Evolutionary conservation across 2,113 vertebrate genomes (phyloP), one percentile per base, ranked within the genome.

Genomic region (Microcebus tavaratra): DNA sequence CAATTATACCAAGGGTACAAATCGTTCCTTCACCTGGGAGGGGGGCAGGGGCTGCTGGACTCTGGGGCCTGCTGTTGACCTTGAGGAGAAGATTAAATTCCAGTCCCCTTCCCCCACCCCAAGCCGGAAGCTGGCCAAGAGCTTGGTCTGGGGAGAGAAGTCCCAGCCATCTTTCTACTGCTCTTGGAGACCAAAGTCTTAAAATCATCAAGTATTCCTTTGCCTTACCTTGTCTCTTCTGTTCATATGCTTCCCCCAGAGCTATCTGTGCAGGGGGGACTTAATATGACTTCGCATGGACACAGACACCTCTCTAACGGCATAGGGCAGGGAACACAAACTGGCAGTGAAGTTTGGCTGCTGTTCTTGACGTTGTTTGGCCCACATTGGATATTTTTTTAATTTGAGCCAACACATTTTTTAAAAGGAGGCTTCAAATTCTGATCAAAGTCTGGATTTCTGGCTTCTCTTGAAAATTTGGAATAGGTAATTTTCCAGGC

Each of bases 401-500:
- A 1, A 84, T 67, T 80, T 29, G 70, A 80, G 25, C 55, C 27
- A 67, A 45, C 9, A 7, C 63, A 55, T 55, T 61, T 53, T 27
- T 27, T 63, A 29, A 55, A 96, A 73, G 21, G 6, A 82, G 31
- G 10, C 23, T 76, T 48, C 48, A 61, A 65, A 55, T 61, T 83
- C 63, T 65, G 31, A 81, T 48, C n/a, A 53, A 55, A 87, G 81
- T 92, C n/a, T 93, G 50, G 61, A 81, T 82, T 50, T 73, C 36
- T 18, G 36, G 21, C 45, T 76, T 90, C 61, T 63, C 70, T 76
- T 90, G 18, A 55, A 92, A 95, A 87, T 27, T 61, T 55, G 48
- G 34, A 80, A 85, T 96, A 63, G 89, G 72, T 68, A 31, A 80
- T 84, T 91, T 75, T 39, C 70, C 48, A 36, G 59, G 73, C 65